Evolutionary conservation across 1,140 invertebrate genomes (phyloP), one percentile per base, ranked within the genome.

Genomic region (Pararge aegeria): DNA sequence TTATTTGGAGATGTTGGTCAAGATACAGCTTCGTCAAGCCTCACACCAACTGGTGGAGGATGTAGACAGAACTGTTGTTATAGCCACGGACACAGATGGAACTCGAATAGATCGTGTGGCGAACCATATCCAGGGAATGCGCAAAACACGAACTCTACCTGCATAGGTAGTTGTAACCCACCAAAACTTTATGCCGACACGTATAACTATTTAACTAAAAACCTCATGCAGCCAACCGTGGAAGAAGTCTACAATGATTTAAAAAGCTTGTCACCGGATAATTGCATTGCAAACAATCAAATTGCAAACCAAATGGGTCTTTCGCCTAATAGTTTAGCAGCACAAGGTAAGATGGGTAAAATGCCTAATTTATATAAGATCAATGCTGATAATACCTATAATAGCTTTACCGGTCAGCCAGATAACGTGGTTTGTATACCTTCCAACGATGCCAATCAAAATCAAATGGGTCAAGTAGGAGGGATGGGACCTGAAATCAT

Each of bases 231-330:
- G 40, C 87, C 87, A 0, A 68, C 75, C 5, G 65, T 88, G 1
- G 62, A 87, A 55, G 87, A 89, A 66, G 83, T 89, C 0, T 87
- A 87, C 46, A 61, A 83, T 2, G 87, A 89, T 49, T 64, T 89
- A 7, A 85, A 79, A 61, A 68, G 65, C 15, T 75, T 89, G 19
- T 77, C 67, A 20, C 75, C 84, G 18, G 67, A 42, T 12, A 89
- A 89, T 48, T 83, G 84, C 1, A 51, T 89, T 4, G 58, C 70
- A 51, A 84, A 83, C 55, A 80, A 70, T 55, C 71, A 78, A 15
- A 62, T 78, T 27, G 78, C 66, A 6, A 52, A 46, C 20, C 60
- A 79, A 46, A 76, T 84, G 66, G 77, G 75, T 0, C 51, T 85
- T 2, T 24, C 61, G 29, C 21, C 21, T 30, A 44, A 46, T 12